These are phyloP conservation scores for Harpagoxenus sublaevis DNA, from an alignment of 2,888 invertebrate genomes.

Conservation along the genomic window DNA sequence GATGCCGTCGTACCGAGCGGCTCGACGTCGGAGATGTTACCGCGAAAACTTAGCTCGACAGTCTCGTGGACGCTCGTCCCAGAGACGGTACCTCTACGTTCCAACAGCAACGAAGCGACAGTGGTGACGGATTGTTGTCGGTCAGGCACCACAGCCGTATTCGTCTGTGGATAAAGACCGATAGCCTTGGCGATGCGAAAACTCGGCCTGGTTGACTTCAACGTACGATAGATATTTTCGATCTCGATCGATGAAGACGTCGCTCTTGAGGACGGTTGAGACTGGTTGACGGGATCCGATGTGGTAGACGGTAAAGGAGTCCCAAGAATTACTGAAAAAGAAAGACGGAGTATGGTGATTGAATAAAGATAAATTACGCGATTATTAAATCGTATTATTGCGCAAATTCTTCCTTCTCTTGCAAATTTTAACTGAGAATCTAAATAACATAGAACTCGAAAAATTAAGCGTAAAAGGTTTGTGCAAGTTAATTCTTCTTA, in stretches of 20 bases:
- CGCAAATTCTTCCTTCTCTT: not conserved
- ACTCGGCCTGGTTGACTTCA: conserved; percentile 57
- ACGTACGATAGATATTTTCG: conserved; percentile 49
- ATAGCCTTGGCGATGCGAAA: conserved; percentile 81
- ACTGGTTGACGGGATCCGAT: conserved; percentile 68
- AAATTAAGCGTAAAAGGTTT: not conserved
- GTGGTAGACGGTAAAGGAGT: conserved; percentile 79
- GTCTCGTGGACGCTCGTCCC: conserved; percentile 40
- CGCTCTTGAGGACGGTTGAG: conserved; percentile 49
- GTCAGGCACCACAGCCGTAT: conserved; percentile 60
- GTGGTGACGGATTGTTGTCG: conserved; percentile 58
- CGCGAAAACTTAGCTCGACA: conserved; percentile 39
- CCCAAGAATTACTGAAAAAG: conserved; percentile 74
- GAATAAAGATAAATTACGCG: not conserved
- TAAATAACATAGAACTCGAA: not conserved
- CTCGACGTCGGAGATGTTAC: conserved; percentile 47
- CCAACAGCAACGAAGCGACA: conserved; percentile 24
- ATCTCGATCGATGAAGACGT: conserved; percentile 54
- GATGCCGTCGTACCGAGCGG: conserved; percentile 25
- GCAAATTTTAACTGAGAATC: not conserved
- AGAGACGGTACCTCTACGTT: conserved; percentile 46
- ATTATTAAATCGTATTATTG: not conserved
- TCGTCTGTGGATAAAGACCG: conserved; percentile 73
- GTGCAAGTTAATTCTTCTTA: not conserved
- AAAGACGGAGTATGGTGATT: not conserved